Evolutionary conservation across 30 jellyfish, hydroid and myxozoan genomes (phyloP).

Genomic region (Hydractinia echinata): DNA sequence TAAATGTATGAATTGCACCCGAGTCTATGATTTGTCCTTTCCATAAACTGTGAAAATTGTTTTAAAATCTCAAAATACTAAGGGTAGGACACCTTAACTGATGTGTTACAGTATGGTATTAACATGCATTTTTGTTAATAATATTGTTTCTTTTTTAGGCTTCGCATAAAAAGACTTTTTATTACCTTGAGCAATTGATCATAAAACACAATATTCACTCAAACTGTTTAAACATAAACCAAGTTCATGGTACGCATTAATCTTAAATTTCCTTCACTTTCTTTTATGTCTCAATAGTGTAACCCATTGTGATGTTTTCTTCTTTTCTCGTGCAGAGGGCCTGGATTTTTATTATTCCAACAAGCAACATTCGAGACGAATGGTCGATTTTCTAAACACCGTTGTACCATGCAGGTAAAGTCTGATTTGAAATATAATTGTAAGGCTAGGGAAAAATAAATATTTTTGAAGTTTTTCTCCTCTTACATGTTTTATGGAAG

Average conservation of each 20-base stretch:
- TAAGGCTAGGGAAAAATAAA: not conserved
- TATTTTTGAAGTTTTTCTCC: too few species aligned
- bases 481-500: too few species aligned
- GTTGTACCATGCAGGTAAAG: slow-evolving; percentile 92
- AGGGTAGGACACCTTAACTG: too few species aligned
- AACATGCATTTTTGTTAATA: too few species aligned
- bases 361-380: slow-evolving; percentile 77
- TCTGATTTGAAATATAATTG: not conserved
- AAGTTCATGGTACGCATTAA: slow-evolving; percentile 77
- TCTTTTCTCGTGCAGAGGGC: slow-evolving; percentile 58
- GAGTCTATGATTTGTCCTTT: too few species aligned
- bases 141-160: slow-evolving; percentile 41
- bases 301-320: not conserved
- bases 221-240: slow-evolving; percentile 75
- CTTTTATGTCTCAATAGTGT: not conserved
- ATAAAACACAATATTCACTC: slow-evolving; percentile 72
- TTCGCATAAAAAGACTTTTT: slow-evolving; percentile 85
- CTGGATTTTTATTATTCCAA: slow-evolving; percentile 78
- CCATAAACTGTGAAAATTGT: too few species aligned
- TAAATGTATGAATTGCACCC: too few species aligned
- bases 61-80: too few species aligned
- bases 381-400: slow-evolving; percentile 77
- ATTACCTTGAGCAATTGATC: slow-evolving; percentile 86
- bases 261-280: not conserved
- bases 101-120: too few species aligned